Conservation (phyloP, 2,113 vertebrate species). For the Orientallactaga bullata region DNA sequence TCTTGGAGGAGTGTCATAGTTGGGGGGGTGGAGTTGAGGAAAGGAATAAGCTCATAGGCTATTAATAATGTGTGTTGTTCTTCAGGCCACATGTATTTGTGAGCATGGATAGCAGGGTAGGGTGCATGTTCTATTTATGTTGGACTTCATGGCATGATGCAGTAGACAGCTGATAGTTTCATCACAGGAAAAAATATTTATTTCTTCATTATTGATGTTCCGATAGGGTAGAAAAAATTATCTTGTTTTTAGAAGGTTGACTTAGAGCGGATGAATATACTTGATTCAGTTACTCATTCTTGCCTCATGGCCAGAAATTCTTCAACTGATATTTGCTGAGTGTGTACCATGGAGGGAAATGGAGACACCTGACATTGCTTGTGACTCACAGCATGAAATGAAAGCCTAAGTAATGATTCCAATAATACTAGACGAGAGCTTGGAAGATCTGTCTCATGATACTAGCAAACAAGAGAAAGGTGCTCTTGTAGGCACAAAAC, state of each 20-base stretch:
- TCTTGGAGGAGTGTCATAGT: neutral
- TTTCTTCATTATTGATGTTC: slow-evolving; percentile 32
- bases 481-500: neutral
- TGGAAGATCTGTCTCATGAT: slow-evolving; percentile 4
- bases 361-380: slow-evolving; percentile 49
- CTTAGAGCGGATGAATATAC: slow-evolving; percentile 65
- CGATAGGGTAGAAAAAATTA: slow-evolving; percentile 8
- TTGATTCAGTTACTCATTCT: slow-evolving; percentile 73
- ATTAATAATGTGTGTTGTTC: slow-evolving; percentile 86
- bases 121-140: slow-evolving; percentile 55
- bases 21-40: slow-evolving; percentile 15
- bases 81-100: slow-evolving; percentile 70
- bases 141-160: slow-evolving; percentile 38
- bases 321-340: slow-evolving; percentile 68
- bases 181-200: slow-evolving; percentile 42
- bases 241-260: slow-evolving; percentile 62
- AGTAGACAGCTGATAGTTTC: slow-evolving; percentile 68
- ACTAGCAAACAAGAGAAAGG: slow-evolving; percentile 53
- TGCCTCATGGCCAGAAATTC: slow-evolving; percentile 62
- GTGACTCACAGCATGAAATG: slow-evolving; percentile 38
- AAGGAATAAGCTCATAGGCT: slow-evolving; percentile 80
- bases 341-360: neutral
- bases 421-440: slow-evolving; percentile 61
- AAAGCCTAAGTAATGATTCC: slow-evolving; percentile 57
- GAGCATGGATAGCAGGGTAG: slow-evolving; percentile 19